Evolutionary conservation across 2,797 vertebrate species (phyloP), one percentile per base, ranked within the genome.

Genomic region (Luscinia megarhynchos): DNA sequence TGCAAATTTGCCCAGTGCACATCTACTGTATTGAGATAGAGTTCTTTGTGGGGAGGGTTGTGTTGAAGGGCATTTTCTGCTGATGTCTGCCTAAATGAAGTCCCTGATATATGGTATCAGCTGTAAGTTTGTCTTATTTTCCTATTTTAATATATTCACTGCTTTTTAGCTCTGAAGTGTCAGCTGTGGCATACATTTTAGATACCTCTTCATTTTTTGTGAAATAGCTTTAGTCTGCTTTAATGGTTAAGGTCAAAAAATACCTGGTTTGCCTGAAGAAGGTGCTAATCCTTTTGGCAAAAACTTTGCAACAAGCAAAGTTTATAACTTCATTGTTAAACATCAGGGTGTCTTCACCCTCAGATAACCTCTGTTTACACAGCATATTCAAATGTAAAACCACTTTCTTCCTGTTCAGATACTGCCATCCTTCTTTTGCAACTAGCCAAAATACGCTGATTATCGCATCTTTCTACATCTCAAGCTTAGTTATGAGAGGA

Each of bases 341-440:
- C 29, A 4, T 50, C 8, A 19, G 0, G 0, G 1, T 86, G 43
- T 58, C 57, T 58, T 74, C 20, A 38, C 20, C 12, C 9, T 80
- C 8, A 50, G 14, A 51, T 61, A 68, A 38, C 1, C 10, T 7
- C 10, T 22, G 4, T 69, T 85, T 79, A 61, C 27, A 73, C 32
- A 54, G 16, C 1, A 1, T 66, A 16, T 86, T 73, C 43, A 69
- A 10, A 11, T 40, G 17, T 58, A 69, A 84, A 70, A 41, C 6
- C 10, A 46, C 20, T 58, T 50, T 69, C 8, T 55, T 73, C 29
- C 36, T 70, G 34, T 19, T 54, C 43, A 68, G 26, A 24, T 85
- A 30, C 26, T 88, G 16, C 51, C 50, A 2, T 83, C 22, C 8
- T 12, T 54, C 53, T 58, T 83, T 18, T 62, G 38, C 22, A 40